Conservation (phyloP, 2,888 invertebrate species). For the Drosophila falleni region DNA sequence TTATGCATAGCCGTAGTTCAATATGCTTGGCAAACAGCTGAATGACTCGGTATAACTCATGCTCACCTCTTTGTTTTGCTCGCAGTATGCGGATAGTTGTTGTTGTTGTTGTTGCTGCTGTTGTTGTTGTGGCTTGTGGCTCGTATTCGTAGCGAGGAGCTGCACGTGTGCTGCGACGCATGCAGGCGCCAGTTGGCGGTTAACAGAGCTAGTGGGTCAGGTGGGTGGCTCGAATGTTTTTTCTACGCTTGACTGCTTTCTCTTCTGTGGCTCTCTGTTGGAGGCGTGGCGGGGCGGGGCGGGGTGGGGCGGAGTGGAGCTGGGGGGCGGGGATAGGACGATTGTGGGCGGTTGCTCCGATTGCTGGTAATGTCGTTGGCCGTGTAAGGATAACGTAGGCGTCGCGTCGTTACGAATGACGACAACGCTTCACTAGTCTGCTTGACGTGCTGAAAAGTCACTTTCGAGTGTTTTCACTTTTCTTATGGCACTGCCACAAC, state of each 20-base stretch:
- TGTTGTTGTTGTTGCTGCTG: constrained; percentile 17
- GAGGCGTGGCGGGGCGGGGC: background rate
- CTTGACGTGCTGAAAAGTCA: constrained; percentile 74
- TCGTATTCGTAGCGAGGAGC: constrained; percentile 7
- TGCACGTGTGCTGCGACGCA: constrained; percentile 45
- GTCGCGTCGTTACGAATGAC: constrained; percentile 27
- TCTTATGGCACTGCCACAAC: constrained; percentile 33
- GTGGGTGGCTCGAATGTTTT: constrained; percentile 44
- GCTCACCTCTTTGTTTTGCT: constrained; percentile 69
- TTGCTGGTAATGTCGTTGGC: constrained; percentile 60
- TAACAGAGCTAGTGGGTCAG: constrained; percentile 54
- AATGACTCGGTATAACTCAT: constrained; percentile 47
- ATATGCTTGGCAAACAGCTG: constrained; percentile 59
- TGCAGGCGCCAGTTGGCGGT: constrained; percentile 56
- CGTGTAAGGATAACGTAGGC: constrained; percentile 47
- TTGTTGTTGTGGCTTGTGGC: constrained; percentile 18
- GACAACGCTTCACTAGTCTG: constrained; percentile 59
- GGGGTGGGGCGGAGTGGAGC: too few species aligned
- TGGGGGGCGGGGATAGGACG: background rate
- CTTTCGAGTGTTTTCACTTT: constrained; percentile 78
- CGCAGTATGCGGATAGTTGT: constrained; percentile 63
- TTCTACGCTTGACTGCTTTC: constrained; percentile 21
- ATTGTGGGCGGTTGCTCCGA: constrained; percentile 32
- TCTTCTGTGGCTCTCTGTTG: background rate
- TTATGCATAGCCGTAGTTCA: constrained; percentile 42